These are phyloP conservation scores for Motacilla alba DNA, from an alignment of 2,113 vertebrate species.

Conservation along the genomic window DNA sequence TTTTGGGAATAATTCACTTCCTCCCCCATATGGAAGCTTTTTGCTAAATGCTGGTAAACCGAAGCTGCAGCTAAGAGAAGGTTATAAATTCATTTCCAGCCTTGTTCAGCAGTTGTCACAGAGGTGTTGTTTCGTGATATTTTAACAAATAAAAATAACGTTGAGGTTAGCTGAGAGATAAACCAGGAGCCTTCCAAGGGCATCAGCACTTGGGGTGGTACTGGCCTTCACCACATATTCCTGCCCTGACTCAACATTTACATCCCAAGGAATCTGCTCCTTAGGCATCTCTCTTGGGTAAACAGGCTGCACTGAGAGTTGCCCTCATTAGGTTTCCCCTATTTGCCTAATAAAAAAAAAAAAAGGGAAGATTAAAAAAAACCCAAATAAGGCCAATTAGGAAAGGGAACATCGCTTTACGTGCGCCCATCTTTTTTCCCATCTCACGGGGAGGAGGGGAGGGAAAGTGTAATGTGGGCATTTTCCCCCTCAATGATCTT, in stretches of 20 bases:
- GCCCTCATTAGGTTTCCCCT: slow-evolving; percentile 67
- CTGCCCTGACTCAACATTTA: slow-evolving; percentile 72
- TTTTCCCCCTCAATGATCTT: background rate
- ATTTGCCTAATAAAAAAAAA: slow-evolving; percentile 60
- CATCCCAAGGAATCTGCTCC: slow-evolving; percentile 75
- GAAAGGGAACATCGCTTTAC: slow-evolving; percentile 55
- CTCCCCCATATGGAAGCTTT: background rate
- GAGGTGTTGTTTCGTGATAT: slow-evolving; percentile 18
- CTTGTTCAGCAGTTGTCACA: background rate
- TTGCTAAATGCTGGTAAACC: background rate
- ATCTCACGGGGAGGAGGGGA: slow-evolving; percentile 22
- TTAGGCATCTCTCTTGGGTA: slow-evolving; percentile 68
- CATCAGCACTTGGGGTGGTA: slow-evolving; percentile 71
- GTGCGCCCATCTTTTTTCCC: slow-evolving; percentile 19
- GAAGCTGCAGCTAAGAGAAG: background rate
- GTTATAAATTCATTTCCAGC: background rate
- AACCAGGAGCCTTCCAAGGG: slow-evolving; percentile 11
- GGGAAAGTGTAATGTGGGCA: slow-evolving; percentile 34
- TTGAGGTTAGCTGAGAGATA: slow-evolving; percentile 5
- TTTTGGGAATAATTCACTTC: background rate
- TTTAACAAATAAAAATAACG: background rate
- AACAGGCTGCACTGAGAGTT: slow-evolving; percentile 78
- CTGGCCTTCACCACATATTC: slow-evolving; percentile 71
- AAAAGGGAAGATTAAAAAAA: background rate
- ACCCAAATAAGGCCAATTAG: slow-evolving; percentile 12